Evolutionary conservation across 1,140 invertebrate genomes (phyloP).

Genomic region (Leptopilina boulardi): DNA sequence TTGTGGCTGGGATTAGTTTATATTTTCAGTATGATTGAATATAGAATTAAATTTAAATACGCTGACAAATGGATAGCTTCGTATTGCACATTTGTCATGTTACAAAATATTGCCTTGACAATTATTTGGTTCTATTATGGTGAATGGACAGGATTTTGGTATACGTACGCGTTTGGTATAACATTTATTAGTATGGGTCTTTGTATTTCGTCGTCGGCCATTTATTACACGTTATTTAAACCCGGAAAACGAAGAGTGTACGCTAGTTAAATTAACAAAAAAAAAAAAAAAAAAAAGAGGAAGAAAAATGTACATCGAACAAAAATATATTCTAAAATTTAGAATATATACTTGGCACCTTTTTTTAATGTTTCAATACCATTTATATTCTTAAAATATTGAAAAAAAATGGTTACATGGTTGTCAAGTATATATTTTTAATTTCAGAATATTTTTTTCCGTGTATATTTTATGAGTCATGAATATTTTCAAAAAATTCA

Average conservation of each 20-base stretch:
- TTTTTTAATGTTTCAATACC: too few species aligned
- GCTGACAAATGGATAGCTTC: conserved; percentile 81
- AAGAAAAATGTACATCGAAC: too few species aligned
- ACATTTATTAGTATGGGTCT: conserved; percentile 67
- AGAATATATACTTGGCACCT: too few species aligned
- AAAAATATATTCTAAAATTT: too few species aligned
- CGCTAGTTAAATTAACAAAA: conserved; percentile 52
- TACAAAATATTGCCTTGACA: conserved; percentile 81
- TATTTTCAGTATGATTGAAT: conserved; percentile 84
- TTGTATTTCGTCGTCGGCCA: conserved; percentile 64
- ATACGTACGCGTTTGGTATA: conserved; percentile 65
- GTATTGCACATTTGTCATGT: conserved; percentile 80
- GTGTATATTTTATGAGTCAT: neutral
- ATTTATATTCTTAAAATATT: too few species aligned
- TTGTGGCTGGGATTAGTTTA: conserved; percentile 83
- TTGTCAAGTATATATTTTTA: too few species aligned
- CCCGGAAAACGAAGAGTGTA: conserved; percentile 71
- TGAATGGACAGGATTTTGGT: conserved; percentile 77
- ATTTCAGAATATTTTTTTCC: too few species aligned
- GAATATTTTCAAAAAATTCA: neutral
- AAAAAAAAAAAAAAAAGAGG: neutral
- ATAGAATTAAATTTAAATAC: conserved; percentile 84
- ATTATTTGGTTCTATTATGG: conserved; percentile 79
- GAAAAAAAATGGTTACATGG: too few species aligned
- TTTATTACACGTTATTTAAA: conserved; percentile 70